Base-by-base conservation (phyloP, 2,797 vertebrate species). In the Dermochelys coriacea region DNA sequence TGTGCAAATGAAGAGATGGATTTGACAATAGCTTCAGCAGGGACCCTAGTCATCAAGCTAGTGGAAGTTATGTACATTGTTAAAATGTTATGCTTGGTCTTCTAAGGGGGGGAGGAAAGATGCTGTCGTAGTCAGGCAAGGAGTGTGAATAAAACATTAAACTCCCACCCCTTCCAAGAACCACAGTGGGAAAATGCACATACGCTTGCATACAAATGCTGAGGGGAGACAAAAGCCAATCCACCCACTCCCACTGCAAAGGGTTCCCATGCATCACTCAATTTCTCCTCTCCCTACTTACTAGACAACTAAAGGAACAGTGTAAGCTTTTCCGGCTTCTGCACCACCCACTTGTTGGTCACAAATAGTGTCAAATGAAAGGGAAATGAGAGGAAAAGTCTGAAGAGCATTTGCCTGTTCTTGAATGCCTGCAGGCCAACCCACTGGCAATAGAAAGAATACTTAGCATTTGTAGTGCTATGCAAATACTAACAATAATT, bases 21-120 rank as follows among this genome's bases (percentile, higher is more conserved):
- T 92, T 85, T 87, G 16, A 12, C 25, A 29, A 27, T 57, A 86
- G 75, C 45, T 87, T 49, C 61, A 85, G 37, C 61, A 47, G 29
- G 18, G 54, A 79, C 2, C 49, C 31, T 74, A 34, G 49, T 75
- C 16, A 18, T 85, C 52, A 51, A n/a, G 11, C 16, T 50, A 21
- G 51, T 10, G 21, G n/a, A 55, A 55, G 34, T 23, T 54, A 14
- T 80, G 5, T 6, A 37, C 3, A n/a, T n/a, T 25, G 41, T 27
- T 80, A 49, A 85, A 82, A 71, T 45, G 29, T 45, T 90, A 49
- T 1, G 82, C 49, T 51, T 88, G 29, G 14, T 41, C 45, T 7
- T 59, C 5, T 9, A 11, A 41, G n/a, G 51, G 12, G 12, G 16
- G 59, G 31, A 16, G 31, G 27, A 61, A 61, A 61, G 31, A 61